Evolutionary conservation across 2,113 vertebrate genomes (phyloP).

Genomic region (Quiscalus mexicanus): DNA sequence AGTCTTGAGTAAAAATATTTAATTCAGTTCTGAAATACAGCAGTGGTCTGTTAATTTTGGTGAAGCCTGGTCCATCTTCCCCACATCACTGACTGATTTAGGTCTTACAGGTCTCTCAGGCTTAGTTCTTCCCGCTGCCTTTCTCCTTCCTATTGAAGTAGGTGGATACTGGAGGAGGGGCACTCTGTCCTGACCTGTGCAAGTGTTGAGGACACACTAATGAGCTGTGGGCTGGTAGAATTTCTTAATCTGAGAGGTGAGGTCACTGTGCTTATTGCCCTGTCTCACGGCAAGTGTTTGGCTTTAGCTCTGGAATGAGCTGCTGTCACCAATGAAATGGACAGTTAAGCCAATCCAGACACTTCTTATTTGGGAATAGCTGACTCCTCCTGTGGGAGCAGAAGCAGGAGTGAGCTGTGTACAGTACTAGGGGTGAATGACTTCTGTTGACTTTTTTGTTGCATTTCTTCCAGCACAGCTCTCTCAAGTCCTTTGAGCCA

Average conservation of each 20-base stretch:
- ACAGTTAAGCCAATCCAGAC: fast-evolving
- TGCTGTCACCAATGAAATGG: background rate
- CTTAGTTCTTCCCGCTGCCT: background rate
- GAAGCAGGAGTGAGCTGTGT: background rate
- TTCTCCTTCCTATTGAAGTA: background rate
- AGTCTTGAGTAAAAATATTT: background rate
- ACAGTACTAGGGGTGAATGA: background rate
- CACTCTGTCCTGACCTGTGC: background rate
- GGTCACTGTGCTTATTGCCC: background rate
- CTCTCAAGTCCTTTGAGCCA: background rate
- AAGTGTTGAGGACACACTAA: background rate
- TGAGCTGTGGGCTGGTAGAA: background rate
- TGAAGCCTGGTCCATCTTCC: background rate
- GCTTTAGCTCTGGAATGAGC: background rate
- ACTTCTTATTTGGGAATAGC: background rate
- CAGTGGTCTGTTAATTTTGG: background rate
- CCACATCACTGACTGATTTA: background rate
- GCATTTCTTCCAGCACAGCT: background rate
- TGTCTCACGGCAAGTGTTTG: background rate
- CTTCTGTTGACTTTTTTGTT: background rate
- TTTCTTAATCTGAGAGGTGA: background rate
- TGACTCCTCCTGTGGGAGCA: background rate
- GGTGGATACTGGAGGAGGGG: background rate
- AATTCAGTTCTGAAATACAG: background rate
- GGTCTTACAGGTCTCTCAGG: background rate